Conservation (phyloP, 2,888 invertebrate species). For the Sarcophaga carnaria region DNA sequence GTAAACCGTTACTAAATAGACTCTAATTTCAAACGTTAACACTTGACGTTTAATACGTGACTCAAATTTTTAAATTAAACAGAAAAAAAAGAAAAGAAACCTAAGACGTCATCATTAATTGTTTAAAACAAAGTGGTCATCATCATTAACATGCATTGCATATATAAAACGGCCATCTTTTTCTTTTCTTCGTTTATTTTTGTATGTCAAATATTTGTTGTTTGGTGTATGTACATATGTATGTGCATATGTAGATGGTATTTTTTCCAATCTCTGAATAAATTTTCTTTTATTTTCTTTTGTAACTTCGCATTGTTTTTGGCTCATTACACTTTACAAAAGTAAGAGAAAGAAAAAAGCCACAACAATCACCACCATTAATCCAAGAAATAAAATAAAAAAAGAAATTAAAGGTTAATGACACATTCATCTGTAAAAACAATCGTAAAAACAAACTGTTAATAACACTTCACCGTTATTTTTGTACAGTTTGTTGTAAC, state of each 20-base stretch:
- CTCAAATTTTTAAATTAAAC: constrained; percentile 34
- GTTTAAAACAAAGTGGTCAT: constrained; percentile 19
- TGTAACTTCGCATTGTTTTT: constrained; percentile 23
- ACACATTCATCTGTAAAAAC: constrained; percentile 58
- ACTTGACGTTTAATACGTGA: constrained; percentile 35
- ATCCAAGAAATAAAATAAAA: not conserved
- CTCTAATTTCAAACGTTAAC: constrained; percentile 15
- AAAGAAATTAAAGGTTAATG: constrained; percentile 60
- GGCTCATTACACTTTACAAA: constrained; percentile 25
- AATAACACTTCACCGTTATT: constrained; percentile 54
- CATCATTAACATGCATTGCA: too few relatives aligned
- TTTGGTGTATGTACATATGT: not conserved
- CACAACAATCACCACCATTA: not conserved
- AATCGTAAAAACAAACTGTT: constrained; percentile 34
- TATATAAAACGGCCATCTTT: too few relatives aligned
- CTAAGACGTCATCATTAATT: constrained; percentile 58
- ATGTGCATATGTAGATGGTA: too few relatives aligned
- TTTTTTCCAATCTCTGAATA: constrained; percentile 31
- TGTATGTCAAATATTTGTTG: constrained; percentile 38
- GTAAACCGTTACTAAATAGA: constrained; percentile 39
- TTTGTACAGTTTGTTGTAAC: constrained; percentile 33
- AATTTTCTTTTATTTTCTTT: constrained; percentile 35
- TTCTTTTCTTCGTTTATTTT: not conserved
- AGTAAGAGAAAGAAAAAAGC: not conserved
- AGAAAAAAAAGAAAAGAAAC: not conserved